These are phyloP conservation scores for Poecilia wingei DNA, from an alignment of 2,797 vertebrate species.

Conservation along the genomic window DNA sequence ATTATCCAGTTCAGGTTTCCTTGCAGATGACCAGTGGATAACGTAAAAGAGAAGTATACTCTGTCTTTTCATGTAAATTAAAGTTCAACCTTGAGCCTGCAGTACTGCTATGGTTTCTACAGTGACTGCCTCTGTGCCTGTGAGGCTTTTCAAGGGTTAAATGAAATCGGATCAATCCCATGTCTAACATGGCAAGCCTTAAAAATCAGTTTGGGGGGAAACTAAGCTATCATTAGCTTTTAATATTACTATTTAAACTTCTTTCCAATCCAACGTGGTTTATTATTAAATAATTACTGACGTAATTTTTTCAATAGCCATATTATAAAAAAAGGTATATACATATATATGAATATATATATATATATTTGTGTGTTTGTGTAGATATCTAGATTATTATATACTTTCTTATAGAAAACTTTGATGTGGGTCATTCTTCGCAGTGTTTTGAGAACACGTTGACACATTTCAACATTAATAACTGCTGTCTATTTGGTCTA, in stretches of 20 bases:
- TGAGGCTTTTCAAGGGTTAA: constrained; percentile 46
- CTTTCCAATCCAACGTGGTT: constrained; percentile 83
- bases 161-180: constrained; percentile 50
- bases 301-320: constrained; percentile 88
- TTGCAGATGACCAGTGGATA: constrained; percentile 12
- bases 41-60: not conserved
- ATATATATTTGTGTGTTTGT: constrained; percentile 89
- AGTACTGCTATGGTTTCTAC: constrained; percentile 44
- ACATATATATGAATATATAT: constrained; percentile 86
- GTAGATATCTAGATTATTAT: constrained; percentile 88
- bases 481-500: constrained; percentile 69
- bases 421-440: constrained; percentile 85
- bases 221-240: constrained; percentile 76
- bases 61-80: constrained; percentile 4
- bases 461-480: constrained; percentile 75
- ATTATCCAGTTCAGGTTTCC: not conserved
- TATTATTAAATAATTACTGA: constrained; percentile 82
- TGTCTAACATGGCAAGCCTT: constrained; percentile 81
- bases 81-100: constrained; percentile 2
- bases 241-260: constrained; percentile 77
- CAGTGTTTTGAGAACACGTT: constrained; percentile 81
- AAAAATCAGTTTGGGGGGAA: constrained; percentile 67
- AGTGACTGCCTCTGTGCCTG: constrained; percentile 37
- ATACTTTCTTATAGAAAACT: constrained; percentile 89
- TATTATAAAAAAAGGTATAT: constrained; percentile 84